Percentiles rank a stretch among this genome's conserved stretches.
Evolutionary conservation across 2,797 vertebrate genomes (phyloP).

Genomic region (Apogon talboti): DNA sequence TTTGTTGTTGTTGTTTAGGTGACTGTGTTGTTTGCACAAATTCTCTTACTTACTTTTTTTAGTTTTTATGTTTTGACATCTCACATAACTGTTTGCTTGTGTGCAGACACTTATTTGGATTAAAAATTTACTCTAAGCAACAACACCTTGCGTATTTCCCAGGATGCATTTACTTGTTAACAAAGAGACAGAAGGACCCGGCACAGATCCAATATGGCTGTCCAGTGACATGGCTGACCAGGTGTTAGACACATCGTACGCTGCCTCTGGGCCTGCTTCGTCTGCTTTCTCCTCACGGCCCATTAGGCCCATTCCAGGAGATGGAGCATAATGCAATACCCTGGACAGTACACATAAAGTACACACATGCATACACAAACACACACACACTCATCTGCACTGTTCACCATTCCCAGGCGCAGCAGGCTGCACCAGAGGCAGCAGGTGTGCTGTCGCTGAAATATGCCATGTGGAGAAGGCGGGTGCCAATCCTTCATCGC

Average conservation of each 20-base stretch:
- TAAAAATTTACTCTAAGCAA: slow-evolving; percentile 28
- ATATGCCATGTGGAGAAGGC: slow-evolving; percentile 41
- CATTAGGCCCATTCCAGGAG: slow-evolving; percentile 73
- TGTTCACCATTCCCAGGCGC: slow-evolving; percentile 28
- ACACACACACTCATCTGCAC: slow-evolving; percentile 52
- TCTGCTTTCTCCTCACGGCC: slow-evolving; percentile 71
- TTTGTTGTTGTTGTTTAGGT: no score
- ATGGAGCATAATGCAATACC: slow-evolving; percentile 62
- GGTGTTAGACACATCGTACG: slow-evolving; percentile 73
- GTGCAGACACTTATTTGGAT: slow-evolving; percentile 25
- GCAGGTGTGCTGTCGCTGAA: slow-evolving; percentile 71
- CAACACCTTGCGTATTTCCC: slow-evolving; percentile 2
- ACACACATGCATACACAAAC: slow-evolving; percentile 40
- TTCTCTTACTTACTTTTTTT: background rate
- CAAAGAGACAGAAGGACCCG: slow-evolving; percentile 59
- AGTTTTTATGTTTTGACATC: background rate
- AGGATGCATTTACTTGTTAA: slow-evolving; percentile 44
- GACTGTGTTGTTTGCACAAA: no score
- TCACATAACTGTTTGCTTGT: slow-evolving; percentile 1
- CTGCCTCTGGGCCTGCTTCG: slow-evolving; percentile 66
- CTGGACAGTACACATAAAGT: slow-evolving; percentile 45
- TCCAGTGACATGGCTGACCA: slow-evolving; percentile 70
- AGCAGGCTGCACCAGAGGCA: slow-evolving; percentile 55
- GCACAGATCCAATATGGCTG: slow-evolving; percentile 61
- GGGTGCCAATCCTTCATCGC: slow-evolving; percentile 72